Evolutionary conservation across 2,797 vertebrate genomes (phyloP).

Genomic region (Lates japonicus): DNA sequence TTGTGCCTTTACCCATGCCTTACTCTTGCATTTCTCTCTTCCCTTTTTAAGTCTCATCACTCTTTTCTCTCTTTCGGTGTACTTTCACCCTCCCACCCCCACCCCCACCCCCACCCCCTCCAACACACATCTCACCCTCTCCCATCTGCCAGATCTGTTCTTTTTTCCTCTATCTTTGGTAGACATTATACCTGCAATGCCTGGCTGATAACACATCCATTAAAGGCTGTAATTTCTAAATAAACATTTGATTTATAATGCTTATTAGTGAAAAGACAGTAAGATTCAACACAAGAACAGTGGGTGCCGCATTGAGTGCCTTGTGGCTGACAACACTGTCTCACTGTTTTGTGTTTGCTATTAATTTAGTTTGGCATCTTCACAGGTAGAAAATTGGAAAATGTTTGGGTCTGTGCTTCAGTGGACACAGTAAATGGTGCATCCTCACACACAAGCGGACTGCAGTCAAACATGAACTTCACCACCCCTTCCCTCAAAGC

Average conservation of each 20-base stretch:
- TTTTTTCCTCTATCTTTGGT: conserved; percentile 11
- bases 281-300: conserved; percentile 6
- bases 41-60: not conserved
- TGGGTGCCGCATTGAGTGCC: conserved; percentile 23
- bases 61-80: not conserved
- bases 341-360: conserved; percentile 48
- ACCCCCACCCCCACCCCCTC: too few relatives aligned
- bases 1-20: not conserved
- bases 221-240: conserved; percentile 23
- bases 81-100: not conserved
- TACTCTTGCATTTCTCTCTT: not conserved
- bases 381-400: conserved; percentile 61
- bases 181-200: conserved; percentile 11
- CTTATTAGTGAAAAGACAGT: conserved; percentile 24
- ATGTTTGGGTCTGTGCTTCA: conserved; percentile 54
- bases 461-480: conserved; percentile 37
- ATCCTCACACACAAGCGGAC: conserved; percentile 37
- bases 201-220: conserved; percentile 12
- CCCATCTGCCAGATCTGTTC: conserved; percentile 9
- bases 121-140: not conserved
- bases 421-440: conserved; percentile 40
- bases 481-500: not conserved
- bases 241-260: conserved; percentile 40
- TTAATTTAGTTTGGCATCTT: conserved; percentile 66
- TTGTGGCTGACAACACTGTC: conserved; percentile 15